Base-by-base conservation (phyloP, 2,113 vertebrate species). In the Carassius gibelio region DNA sequence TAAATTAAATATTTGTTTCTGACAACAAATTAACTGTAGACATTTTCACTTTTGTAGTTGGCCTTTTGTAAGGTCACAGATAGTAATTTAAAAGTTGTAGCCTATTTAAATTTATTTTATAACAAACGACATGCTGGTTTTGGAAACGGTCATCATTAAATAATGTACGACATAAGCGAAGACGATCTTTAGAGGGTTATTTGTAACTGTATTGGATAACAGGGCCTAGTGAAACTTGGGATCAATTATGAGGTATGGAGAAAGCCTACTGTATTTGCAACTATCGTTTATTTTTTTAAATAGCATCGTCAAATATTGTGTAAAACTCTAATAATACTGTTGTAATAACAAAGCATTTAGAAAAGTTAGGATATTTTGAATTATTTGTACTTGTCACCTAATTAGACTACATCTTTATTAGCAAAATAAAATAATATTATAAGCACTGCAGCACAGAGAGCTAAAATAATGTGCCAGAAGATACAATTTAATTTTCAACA, bases 91-190 rank as follows among this genome's bases (percentile, higher is more conserved):
- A 45, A 74, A 7, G 5, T 48, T 48, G 71, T 75, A 30, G 30
- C 30, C 30, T 30, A 48, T n/a, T 14, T 61, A 77, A 5, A 34
- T 5, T 72, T 48, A 14, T 81, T 66, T 64, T 64, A 80, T 48
- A 15, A 36, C 26, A 57, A 78, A 59, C 17, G 30, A 78, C 15
- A 30, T n/a, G 75, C 52, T 57, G 19, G 30, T 38, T 59, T 81
- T 48, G 38, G 13, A 42, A 42, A 79, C 19, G 19, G 8, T 50
- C 57, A n/a, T 79, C 34, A n/a, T 79, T 79, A 79, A 81, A 81
- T 48, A 48, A 81, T 64, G 3, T 66, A 48, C 59, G 59, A 48
- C 19, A 61, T 0, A 5, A 62, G 57, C 61, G 62, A 26, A 42
- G 36, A 48, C 71, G 21, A 48, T 50, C n/a, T 75, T 75, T 75